Percentiles rank a stretch among this genome's conserved stretches.
phyloP scores from a whole-genome alignment of 2,888 invertebrate genomes.

The Brassicogethes aeneus region DNA sequence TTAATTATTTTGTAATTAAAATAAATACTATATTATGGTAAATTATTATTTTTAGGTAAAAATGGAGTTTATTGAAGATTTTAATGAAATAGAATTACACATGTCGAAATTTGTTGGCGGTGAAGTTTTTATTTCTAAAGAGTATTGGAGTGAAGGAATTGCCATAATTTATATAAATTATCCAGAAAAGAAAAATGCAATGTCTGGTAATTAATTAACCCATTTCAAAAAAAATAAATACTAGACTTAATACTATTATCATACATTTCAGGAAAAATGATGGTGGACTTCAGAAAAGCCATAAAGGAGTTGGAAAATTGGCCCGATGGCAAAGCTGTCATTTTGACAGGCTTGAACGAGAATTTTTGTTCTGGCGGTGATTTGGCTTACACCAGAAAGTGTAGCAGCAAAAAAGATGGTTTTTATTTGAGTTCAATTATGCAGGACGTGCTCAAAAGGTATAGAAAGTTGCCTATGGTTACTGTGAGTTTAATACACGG shows the following conservation, averaged over 20 bases:
- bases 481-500: conserved; percentile 29
- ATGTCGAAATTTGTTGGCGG: conserved; percentile 24
- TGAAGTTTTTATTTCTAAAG: conserved; percentile 20
- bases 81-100: conserved; percentile 18
- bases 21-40: no score
- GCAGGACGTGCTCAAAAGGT: conserved; percentile 25
- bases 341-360: conserved; percentile 25
- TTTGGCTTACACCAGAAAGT: conserved; percentile 26
- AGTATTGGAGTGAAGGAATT: conserved; percentile 26
- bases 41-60: no score
- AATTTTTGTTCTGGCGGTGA: conserved; percentile 36
- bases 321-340: conserved; percentile 31
- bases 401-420: conserved; percentile 22
- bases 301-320: conserved; percentile 28
- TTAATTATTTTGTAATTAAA: no score
- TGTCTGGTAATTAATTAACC: conserved; percentile 26
- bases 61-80: conserved; percentile 13
- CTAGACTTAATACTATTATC: neutral
- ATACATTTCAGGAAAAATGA: conserved; percentile 30
- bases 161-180: conserved; percentile 28
- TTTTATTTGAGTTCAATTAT: conserved; percentile 29
- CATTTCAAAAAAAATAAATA: neutral
- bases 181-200: conserved; percentile 30
- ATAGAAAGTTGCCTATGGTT: conserved; percentile 26
- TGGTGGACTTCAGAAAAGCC: conserved; percentile 29